Conservation (phyloP, 1,140 invertebrate genomes). For the Oreohelix idahoensis region DNA sequence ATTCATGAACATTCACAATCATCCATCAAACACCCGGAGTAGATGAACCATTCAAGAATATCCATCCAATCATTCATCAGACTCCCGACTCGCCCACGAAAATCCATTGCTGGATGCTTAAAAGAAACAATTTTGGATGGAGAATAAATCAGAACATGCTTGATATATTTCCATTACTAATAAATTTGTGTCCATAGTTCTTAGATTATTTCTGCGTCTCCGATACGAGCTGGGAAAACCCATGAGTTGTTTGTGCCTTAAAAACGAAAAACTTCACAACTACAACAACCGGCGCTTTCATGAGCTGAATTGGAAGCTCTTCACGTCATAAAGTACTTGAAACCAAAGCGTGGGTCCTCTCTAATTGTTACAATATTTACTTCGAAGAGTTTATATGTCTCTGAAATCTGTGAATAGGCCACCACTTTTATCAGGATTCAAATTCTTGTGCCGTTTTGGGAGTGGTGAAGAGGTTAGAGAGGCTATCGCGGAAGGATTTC, state of each 20-base stretch:
- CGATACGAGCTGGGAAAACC: neutral
- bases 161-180: no score
- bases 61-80: no score
- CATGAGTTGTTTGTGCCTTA: neutral
- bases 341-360: neutral
- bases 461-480: neutral
- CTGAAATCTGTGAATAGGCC: neutral
- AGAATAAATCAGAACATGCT: no score
- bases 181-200: no score
- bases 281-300: neutral
- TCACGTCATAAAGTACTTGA: neutral
- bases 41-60: no score
- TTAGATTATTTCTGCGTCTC: neutral
- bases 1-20: no score
- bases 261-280: neutral
- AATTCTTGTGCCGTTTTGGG: neutral
- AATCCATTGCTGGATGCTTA: no score
- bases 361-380: neutral
- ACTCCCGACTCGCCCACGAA: no score
- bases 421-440: neutral
- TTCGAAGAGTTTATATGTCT: neutral
- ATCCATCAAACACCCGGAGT: no score
- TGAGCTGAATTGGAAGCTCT: neutral
- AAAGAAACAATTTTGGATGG: no score
- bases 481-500: neutral